phyloP scores from a whole-genome alignment of 2,113 vertebrate species.

The Archocentrus centrarchus region DNA sequence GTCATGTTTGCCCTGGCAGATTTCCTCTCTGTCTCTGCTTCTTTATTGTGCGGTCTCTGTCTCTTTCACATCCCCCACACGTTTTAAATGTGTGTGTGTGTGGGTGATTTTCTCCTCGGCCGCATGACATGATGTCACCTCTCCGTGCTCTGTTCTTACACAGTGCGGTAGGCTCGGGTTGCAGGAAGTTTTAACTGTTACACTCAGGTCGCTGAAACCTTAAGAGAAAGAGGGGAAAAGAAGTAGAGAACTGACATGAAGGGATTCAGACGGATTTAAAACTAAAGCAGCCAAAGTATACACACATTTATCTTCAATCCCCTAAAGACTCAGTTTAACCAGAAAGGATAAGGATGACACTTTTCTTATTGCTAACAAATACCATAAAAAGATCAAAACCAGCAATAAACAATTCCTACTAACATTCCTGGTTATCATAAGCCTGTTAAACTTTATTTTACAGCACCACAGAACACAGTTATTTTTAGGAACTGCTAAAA shows the following conservation, averaged over 20 bases:
- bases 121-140: conserved; percentile 56
- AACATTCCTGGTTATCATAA: not conserved
- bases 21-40: not conserved
- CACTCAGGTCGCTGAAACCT: conserved; percentile 16
- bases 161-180: not conserved
- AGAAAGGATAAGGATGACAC: not conserved
- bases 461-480: not conserved
- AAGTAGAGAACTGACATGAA: not conserved
- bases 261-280: not conserved
- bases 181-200: not conserved
- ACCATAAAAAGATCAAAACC: not conserved
- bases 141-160: not conserved
- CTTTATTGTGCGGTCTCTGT: not conserved
- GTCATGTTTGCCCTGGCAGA: not conserved
- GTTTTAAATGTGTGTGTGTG: conserved; percentile 14
- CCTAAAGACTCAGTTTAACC: not conserved
- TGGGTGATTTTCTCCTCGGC: not conserved
- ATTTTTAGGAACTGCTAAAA: not conserved
- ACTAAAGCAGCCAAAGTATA: not conserved
- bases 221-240: not conserved
- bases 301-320: not conserved
- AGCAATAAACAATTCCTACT: not conserved
- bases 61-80: not conserved
- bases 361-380: not conserved
- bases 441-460: not conserved